A percentile compares a stretch with the other conserved stretches of the same genome.
Evolutionary conservation across 2,113 vertebrate species (phyloP).

Genomic region (Rhabdomys dilectus): DNA sequence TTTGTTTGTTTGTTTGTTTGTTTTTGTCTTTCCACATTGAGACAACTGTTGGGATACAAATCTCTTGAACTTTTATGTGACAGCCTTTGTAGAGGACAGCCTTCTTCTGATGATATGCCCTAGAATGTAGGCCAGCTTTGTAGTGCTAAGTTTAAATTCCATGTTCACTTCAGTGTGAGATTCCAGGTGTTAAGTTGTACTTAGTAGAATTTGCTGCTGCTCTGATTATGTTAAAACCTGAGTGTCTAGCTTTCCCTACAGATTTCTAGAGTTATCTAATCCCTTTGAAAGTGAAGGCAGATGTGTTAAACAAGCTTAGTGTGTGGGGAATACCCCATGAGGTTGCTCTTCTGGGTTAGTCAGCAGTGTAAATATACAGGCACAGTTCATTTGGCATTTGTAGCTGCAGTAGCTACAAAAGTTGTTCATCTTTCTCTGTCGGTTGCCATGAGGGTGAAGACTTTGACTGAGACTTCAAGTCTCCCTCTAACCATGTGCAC

Average conservation of each 20-base stretch:
- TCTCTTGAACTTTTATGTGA: not conserved
- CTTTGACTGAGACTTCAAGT: no score
- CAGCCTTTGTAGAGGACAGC: not conserved
- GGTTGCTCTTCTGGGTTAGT: not conserved
- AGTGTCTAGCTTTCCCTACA: not conserved
- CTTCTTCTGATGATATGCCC: not conserved
- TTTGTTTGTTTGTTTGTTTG: not conserved
- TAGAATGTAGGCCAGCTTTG: no score
- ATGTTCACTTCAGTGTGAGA: not conserved
- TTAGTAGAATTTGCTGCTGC: not conserved
- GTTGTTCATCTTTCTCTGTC: not conserved
- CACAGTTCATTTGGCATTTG: not conserved
- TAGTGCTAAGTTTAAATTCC: not conserved
- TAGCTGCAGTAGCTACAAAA: not conserved
- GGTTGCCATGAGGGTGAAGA: not conserved
- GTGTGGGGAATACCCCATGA: no score
- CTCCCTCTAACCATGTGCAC: no score
- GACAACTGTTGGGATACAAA: not conserved
- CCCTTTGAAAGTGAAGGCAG: not conserved
- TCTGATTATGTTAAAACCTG: not conserved
- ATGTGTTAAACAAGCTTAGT: not conserved
- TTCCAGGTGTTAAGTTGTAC: not conserved
- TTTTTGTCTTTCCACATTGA: not conserved
- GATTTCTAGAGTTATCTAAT: no score
- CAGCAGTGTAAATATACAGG: not conserved